Base-by-base conservation (phyloP, 92 coral and sea anemone genomes). In the Muricea muricata region DNA sequence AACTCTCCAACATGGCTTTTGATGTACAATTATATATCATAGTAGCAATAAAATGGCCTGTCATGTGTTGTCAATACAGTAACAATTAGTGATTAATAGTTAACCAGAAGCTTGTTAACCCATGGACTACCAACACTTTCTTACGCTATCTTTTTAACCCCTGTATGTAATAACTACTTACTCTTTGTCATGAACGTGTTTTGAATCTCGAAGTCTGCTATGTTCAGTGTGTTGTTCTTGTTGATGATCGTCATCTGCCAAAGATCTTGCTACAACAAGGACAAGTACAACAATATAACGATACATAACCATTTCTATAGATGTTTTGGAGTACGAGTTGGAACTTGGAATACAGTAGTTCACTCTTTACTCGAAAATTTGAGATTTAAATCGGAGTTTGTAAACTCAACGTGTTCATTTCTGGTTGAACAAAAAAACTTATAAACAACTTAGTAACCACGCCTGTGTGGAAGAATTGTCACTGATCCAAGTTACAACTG, bases 111-210 rank as follows among this genome's bases (percentile, higher is more conserved):
- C 2, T 35, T n/a, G n/a, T n/a, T 60, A 41, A 54, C 26, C 48
- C 45, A 78, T 78, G 83, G 69, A 78, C 66, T 31, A 41, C 33
- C 33, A 55, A 63, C 56, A 70, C n/a, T 39, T 39, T 39, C 45
- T 48, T 13, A 57, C 55, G 40, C n/a, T 26, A 77, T 54, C 37
- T 78, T 35, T 20, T 50, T 55, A 13, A 10, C 9, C 20, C 18
- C 79, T 39, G 17, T 46, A 17, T 32, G 33, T 7, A 20, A 12
- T 7, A 0, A 50, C 67, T 46, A 92, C 97, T 92, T 90, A 96
- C 99, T 96, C 99, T 92, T 90, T 93, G 84, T 96, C 99, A 37
- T 94, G 99, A 41, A 93, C 91, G 18, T 87, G 77, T 82, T 96
- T 96, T 24, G 98, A 67, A 82, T 97, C 98, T 73, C 91, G 98